Percentiles rank a stretch among this genome's conserved stretches.
phyloP scores from a whole-genome alignment of 2,113 vertebrate genomes.

The Callopanchax toddi region DNA sequence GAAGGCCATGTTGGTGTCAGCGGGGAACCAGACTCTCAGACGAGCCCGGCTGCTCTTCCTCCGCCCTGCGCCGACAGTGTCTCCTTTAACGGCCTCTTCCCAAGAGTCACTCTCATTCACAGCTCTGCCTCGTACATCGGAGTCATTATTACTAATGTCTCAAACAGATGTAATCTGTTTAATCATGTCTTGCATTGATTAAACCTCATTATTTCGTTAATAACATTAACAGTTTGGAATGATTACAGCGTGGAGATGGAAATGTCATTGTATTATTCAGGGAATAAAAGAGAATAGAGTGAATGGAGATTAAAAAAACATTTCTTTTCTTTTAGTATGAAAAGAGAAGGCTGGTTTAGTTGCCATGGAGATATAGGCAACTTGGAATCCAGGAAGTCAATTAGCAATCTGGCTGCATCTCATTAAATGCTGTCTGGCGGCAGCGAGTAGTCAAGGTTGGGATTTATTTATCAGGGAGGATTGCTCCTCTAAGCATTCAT shows the following conservation, averaged over 20 bases:
- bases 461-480: conserved; percentile 46
- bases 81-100: conserved; percentile 34
- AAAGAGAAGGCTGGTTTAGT: conserved; percentile 62
- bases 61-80: conserved; percentile 10
- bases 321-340: conserved; percentile 17
- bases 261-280: conserved; percentile 42
- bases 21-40: conserved; percentile 44
- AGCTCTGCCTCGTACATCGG: conserved; percentile 5
- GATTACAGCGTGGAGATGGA: conserved; percentile 19
- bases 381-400: conserved; percentile 80
- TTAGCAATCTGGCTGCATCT: conserved; percentile 79
- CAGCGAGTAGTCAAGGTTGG: conserved; percentile 37
- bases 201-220: conserved; percentile 51
- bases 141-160: conserved; percentile 37
- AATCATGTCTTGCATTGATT: conserved; percentile 52
- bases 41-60: conserved; percentile 12
- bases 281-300: conserved; percentile 19
- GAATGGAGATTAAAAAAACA: conserved; percentile 27
- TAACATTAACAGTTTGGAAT: conserved; percentile 42
- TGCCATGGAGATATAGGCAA: conserved; percentile 77
- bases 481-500: conserved; percentile 32
- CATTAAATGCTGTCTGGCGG: conserved; percentile 68
- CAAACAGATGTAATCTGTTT: conserved; percentile 45
- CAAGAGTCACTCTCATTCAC: conserved; percentile 13
- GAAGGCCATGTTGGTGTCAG: conserved; percentile 64